Percentiles rank a stretch among this genome's conserved stretches.
Conservation (phyloP, 2,888 invertebrate species). For the Ormyrus nitidulus region DNA sequence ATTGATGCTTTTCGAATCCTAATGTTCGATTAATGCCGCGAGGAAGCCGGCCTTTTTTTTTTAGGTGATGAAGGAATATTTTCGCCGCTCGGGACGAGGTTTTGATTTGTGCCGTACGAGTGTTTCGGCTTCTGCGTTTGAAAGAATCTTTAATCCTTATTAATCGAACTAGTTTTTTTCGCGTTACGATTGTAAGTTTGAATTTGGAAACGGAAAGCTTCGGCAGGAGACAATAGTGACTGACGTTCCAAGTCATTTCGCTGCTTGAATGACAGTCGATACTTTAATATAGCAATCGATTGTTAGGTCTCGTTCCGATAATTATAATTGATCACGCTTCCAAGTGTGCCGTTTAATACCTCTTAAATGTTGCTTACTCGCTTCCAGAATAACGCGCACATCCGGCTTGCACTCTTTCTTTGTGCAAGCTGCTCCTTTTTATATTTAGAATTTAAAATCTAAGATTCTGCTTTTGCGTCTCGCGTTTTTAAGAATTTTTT, state of each 20-base stretch:
- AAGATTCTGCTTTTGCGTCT: no score
- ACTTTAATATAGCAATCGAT: conserved; percentile 36
- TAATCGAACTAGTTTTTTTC: no score
- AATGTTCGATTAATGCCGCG: background rate
- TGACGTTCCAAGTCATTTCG: conserved; percentile 48
- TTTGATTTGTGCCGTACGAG: no score
- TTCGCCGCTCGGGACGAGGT: no score
- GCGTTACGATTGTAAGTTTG: background rate
- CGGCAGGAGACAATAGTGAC: conserved; percentile 16
- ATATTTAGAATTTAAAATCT: background rate
- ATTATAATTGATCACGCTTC: conserved; percentile 36
- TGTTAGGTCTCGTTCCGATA: conserved; percentile 15
- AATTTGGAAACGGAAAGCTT: conserved; percentile 10
- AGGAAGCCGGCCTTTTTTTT: background rate
- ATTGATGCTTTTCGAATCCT: conserved; percentile 9
- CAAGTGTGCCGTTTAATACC: conserved; percentile 25
- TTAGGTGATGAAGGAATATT: no score
- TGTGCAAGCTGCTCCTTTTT: no score
- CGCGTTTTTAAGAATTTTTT: no score
- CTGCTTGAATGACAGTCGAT: background rate
- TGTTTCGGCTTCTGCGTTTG: no score
- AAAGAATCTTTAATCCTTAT: no score
- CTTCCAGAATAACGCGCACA: conserved; percentile 2
- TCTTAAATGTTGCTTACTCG: conserved; percentile 12
- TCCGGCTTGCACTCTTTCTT: background rate